A percentile compares a stretch with the other conserved stretches of the same genome.
Evolutionary conservation across 2,797 vertebrate species (phyloP).

Genomic region (Chelmon rostratus): DNA sequence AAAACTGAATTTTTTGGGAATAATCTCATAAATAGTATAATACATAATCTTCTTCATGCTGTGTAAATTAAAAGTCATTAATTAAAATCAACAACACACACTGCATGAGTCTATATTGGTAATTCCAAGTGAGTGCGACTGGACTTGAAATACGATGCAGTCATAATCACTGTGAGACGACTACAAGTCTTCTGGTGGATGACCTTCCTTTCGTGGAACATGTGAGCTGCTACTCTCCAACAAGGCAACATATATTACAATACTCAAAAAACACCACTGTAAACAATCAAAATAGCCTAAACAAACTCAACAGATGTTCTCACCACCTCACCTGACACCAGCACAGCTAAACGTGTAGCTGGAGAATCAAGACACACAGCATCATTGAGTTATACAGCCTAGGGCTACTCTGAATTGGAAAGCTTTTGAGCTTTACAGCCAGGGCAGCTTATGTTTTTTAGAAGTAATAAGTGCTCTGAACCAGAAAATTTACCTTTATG

Average conservation of each 20-base stretch:
- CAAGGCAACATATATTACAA: too few species aligned
- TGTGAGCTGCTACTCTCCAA: too few species aligned
- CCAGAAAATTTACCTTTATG: conserved; percentile 28
- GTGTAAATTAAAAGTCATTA: too few species aligned
- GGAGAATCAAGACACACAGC: background rate
- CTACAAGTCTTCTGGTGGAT: background rate
- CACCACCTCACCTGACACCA: background rate
- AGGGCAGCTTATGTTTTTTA: conserved; percentile 8
- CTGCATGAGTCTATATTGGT: too few species aligned
- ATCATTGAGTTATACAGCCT: background rate
- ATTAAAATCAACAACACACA: too few species aligned
- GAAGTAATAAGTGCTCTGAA: conserved; percentile 4
- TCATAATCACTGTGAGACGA: background rate
- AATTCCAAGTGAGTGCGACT: too few species aligned
- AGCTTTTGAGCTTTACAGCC: background rate
- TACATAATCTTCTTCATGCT: background rate
- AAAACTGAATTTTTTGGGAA: background rate
- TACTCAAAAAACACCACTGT: too few species aligned
- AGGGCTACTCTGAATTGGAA: background rate
- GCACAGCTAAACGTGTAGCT: background rate
- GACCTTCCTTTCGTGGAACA: background rate
- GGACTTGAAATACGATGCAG: background rate
- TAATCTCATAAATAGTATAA: background rate
- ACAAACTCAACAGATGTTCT: background rate
- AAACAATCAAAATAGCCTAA: background rate